Percentiles rank a stretch among this genome's conserved stretches.
phyloP scores from a whole-genome alignment of 2,888 invertebrate genomes.

The Serripes groenlandicus region DNA sequence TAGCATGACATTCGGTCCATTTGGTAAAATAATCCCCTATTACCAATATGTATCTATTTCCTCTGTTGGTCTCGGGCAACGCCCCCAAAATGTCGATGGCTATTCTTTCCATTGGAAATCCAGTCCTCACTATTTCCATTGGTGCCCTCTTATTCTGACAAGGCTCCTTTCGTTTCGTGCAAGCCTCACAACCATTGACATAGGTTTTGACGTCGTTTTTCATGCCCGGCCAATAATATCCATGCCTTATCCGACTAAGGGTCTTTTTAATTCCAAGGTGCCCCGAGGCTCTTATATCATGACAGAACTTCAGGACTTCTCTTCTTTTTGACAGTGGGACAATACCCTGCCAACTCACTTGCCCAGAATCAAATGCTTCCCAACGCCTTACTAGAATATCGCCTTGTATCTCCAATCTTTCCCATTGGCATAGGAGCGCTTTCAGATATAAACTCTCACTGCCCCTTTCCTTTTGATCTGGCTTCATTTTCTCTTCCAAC shows the following conservation, averaged over 20 bases:
- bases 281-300: slow-evolving; percentile 25
- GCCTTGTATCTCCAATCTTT: background rate
- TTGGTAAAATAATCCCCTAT: slow-evolving; percentile 41
- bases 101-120: slow-evolving; percentile 39
- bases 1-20: slow-evolving; percentile 30
- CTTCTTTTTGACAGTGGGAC: slow-evolving; percentile 17
- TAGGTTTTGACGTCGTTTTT: slow-evolving; percentile 21
- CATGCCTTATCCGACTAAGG: slow-evolving; percentile 1
- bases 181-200: slow-evolving; percentile 10
- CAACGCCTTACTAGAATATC: slow-evolving; percentile 14
- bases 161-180: slow-evolving; percentile 10
- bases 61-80: slow-evolving; percentile 11
- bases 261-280: slow-evolving; percentile 29
- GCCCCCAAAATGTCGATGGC: slow-evolving; percentile 32
- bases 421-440: slow-evolving; percentile 16
- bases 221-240: slow-evolving; percentile 38
- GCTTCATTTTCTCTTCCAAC: background rate
- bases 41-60: slow-evolving; percentile 31
- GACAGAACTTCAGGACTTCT: slow-evolving; percentile 7
- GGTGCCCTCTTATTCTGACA: slow-evolving; percentile 16
- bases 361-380: background rate
- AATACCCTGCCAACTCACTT: slow-evolving; percentile 10
- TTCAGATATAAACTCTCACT: slow-evolving; percentile 9
- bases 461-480: background rate
- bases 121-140: slow-evolving; percentile 18